Percentiles rank a stretch among this genome's conserved stretches.
Evolutionary conservation across 2,113 vertebrate genomes (phyloP).

Genomic region (Oncorhynchus gorbuscha): DNA sequence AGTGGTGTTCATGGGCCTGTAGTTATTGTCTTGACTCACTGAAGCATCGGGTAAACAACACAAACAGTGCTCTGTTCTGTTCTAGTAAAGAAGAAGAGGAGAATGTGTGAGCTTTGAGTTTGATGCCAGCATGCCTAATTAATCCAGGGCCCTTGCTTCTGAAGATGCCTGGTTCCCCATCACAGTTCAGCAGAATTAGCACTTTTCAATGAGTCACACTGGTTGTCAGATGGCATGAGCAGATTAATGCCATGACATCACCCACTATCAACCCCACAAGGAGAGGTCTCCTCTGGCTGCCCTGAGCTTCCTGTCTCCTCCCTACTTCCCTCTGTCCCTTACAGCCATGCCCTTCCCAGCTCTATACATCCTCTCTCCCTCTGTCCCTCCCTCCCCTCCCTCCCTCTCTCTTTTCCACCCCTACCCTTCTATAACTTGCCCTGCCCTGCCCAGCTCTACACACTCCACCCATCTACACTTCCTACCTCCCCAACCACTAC

Average conservation of each 20-base stretch:
- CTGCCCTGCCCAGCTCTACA: background rate
- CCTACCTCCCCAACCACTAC: background rate
- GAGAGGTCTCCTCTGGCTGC: conserved; percentile 56
- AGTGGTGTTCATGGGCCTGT: background rate
- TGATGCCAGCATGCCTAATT: conserved; percentile 63
- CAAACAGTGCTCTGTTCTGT: conserved; percentile 44
- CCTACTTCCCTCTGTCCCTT: conserved; percentile 13
- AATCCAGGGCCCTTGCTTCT: conserved; percentile 60
- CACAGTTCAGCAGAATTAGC: conserved; percentile 73
- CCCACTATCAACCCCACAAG: conserved; percentile 56
- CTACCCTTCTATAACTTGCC: conserved; percentile 49
- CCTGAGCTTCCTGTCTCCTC: conserved; percentile 53
- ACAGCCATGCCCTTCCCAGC: conserved; percentile 45
- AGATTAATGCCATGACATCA: conserved; percentile 76
- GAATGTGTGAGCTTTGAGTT: conserved; percentile 36
- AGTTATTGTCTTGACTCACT: conserved; percentile 33
- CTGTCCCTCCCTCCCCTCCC: conserved; percentile 29
- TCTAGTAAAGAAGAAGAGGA: conserved; percentile 40
- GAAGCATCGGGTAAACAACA: conserved; percentile 40
- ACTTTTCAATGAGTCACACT: conserved; percentile 66
- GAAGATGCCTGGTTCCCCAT: conserved; percentile 65
- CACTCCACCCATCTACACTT: conserved; percentile 29
- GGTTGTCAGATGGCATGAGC: conserved; percentile 69
- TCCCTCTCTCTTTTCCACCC: conserved; percentile 47
- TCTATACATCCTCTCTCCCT: conserved; percentile 31